Conservation (phyloP, 2,113 vertebrate species). For the Chamaetylas fuelleborni region DNA sequence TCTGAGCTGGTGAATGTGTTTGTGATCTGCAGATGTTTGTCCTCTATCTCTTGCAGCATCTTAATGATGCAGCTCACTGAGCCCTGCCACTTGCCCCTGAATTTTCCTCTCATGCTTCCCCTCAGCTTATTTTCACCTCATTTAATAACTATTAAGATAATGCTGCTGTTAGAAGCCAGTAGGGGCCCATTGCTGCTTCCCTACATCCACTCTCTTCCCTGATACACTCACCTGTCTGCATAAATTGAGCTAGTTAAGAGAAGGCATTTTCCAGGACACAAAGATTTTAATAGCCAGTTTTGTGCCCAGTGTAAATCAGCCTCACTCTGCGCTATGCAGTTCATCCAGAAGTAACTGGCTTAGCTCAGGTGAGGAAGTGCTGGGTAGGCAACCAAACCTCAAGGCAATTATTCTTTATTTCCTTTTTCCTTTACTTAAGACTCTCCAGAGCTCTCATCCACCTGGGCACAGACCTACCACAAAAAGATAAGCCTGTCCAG, state of each 20-base stretch:
- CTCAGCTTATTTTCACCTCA: constrained; percentile 49
- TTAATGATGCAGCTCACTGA: constrained; percentile 8
- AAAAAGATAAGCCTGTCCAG: not conserved
- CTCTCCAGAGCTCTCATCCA: not conserved
- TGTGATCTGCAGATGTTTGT: constrained; percentile 15
- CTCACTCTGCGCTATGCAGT: not conserved
- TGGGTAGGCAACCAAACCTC: not conserved
- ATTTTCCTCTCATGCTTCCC: constrained; percentile 16
- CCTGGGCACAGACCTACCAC: not conserved
- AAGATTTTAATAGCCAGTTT: not conserved
- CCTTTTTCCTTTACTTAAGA: not conserved
- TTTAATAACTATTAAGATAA: constrained; percentile 55
- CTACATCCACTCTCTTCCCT: not conserved
- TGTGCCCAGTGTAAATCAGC: not conserved
- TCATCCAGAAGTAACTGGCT: not conserved
- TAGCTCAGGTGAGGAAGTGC: not conserved
- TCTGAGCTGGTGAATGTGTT: constrained; percentile 34
- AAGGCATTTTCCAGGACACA: constrained; percentile 13
- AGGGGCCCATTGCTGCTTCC: constrained; percentile 12
- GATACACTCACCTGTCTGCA: not conserved
- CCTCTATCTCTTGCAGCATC: constrained; percentile 14
- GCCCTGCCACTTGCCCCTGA: constrained; percentile 21
- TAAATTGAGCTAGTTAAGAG: constrained; percentile 22
- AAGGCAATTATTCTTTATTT: not conserved
- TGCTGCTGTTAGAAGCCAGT: constrained; percentile 29